A percentile compares a stretch with the other conserved stretches of the same genome.
Evolutionary conservation across 2,113 vertebrate species (phyloP).

Genomic region (Oreochromis spilurus): DNA sequence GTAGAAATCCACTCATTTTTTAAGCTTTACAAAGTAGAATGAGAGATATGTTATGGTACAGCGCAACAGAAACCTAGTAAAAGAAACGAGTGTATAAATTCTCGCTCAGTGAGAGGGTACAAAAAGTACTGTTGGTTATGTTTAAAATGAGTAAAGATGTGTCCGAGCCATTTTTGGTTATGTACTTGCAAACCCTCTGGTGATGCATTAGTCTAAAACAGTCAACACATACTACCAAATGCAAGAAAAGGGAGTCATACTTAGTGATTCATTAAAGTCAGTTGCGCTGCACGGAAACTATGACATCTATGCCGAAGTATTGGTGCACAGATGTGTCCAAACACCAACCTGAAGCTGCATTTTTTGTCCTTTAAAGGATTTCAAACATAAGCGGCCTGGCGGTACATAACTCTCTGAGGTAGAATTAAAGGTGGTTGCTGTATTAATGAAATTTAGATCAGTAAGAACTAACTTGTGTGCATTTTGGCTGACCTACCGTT

Average conservation of each 20-base stretch:
- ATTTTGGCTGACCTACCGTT: constrained; percentile 67
- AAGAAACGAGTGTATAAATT: neutral
- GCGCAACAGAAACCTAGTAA: neutral
- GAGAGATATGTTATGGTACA: neutral
- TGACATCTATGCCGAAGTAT: neutral
- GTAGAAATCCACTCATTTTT: neutral
- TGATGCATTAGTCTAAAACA: neutral
- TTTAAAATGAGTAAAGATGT: neutral
- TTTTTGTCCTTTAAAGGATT: neutral
- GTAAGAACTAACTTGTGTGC: neutral
- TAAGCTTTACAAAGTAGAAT: neutral
- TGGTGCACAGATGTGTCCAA: neutral
- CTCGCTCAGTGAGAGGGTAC: neutral
- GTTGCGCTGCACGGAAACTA: neutral
- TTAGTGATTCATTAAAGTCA: constrained; percentile 2
- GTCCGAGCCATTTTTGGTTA: neutral
- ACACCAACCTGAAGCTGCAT: neutral
- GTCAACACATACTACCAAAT: neutral
- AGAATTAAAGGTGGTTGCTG: neutral
- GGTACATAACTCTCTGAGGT: neutral
- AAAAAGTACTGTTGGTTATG: neutral
- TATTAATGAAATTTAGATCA: neutral
- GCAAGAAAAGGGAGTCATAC: neutral
- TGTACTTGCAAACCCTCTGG: neutral
- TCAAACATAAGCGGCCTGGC: neutral